Evolutionary conservation across 2,888 invertebrate genomes (phyloP), one percentile per base, ranked within the genome.

Genomic region (Halictus ligatus): DNA sequence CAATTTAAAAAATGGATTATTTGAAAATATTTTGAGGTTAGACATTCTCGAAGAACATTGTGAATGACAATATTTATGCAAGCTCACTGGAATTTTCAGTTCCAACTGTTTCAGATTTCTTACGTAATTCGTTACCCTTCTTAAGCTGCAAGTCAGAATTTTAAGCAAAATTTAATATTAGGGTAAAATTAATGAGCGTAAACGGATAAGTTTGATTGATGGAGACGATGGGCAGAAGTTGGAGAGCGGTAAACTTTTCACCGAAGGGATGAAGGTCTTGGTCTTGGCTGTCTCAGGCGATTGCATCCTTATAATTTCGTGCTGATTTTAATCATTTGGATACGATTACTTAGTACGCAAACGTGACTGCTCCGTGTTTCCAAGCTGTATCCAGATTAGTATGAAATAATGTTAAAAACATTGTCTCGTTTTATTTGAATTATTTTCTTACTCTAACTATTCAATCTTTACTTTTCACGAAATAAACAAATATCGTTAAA

Each of bases 141-240:
- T 43, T 43, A 64, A 25, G 29, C 21, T 21, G 40, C 25, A 48
- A 35, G 73, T 60, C 54, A 43, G 73, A 64, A 21, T 43, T 80
- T 75, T 43, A 15, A 67, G 71, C 75, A 75, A 67, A 80, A 69
- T 43, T 80, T 75, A 67, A 71, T 75, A 81, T 75, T 35, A 71
- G 35, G 25, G 75, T 29, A 54, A 54, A 76, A 69, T 71, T 76
- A 75, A 76, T 81, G 76, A 81, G n/a, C 58, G 29, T 29, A 75
- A 75, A 71, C 75, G 75, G 71, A 71, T 81, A 46, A 48, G 71
- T 76, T 48, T 81, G 46, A 76, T 81, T 81, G 48, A 76, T 76
- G 50, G 71, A n/a, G 69, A 69, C 69, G 40, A 73, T 79, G 46
- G 58, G 58, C 43, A 73, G 79, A 21, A 54, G 73, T n/a, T 48